Evolutionary conservation across 1,140 invertebrate species (phyloP).

Genomic region (Calycopis cecrops): DNA sequence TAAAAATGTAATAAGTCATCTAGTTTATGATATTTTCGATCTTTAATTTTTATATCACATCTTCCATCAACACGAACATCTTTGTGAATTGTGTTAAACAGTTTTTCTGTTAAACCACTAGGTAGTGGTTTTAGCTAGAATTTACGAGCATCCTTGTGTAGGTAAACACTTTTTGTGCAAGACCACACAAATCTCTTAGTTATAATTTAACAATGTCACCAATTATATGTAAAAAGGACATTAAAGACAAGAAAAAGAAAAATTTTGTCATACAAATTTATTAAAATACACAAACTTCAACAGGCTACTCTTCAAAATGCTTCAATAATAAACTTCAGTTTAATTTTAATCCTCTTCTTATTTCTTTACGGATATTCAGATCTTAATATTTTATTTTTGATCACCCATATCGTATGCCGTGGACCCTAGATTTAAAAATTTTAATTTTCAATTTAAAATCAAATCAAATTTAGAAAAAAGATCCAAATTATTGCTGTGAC

Average conservation of each 20-base stretch:
- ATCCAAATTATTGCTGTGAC: slow-evolving; percentile 8
- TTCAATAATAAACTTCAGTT: slow-evolving; percentile 1
- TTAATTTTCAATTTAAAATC: background rate
- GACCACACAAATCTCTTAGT: too few species aligned
- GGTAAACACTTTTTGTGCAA: too few species aligned
- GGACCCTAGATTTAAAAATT: background rate
- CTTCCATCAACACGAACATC: too few species aligned
- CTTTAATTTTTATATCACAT: too few species aligned
- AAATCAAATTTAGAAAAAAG: background rate
- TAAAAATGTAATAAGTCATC: too few species aligned
- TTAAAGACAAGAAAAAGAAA: background rate
- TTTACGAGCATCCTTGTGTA: too few species aligned
- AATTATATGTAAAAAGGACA: too few species aligned
- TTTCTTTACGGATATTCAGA: background rate
- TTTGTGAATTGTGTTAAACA: too few species aligned
- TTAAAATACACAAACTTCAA: slow-evolving; percentile 3
- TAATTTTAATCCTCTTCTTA: background rate
- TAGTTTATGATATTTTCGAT: too few species aligned
- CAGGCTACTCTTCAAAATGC: slow-evolving; percentile 6
- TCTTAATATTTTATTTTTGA: slow-evolving; percentile 6
- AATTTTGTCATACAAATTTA: background rate
- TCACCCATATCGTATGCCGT: background rate
- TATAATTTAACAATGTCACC: too few species aligned
- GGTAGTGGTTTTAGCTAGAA: too few species aligned
- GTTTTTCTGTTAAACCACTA: too few species aligned